Percentiles rank a stretch among this genome's conserved stretches.
These are phyloP conservation scores for Callionymus lyra DNA, from an alignment of 2,113 vertebrate species.

Conservation along the genomic window DNA sequence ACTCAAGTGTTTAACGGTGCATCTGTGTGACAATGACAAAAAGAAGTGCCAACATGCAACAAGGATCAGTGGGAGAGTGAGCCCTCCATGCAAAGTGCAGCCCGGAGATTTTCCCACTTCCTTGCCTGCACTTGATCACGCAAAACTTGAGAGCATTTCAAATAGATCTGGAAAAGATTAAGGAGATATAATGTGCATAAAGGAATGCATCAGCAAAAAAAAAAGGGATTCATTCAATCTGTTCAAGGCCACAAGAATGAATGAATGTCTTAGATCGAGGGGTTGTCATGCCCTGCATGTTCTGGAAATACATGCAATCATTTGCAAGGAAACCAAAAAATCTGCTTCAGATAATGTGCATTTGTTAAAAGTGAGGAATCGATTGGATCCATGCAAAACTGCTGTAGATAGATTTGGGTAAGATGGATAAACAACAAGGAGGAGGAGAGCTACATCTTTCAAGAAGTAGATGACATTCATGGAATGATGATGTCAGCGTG, in stretches of 20 bases:
- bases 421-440: slow-evolving; percentile 5
- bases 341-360: neutral
- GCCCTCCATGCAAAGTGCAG: slow-evolving; percentile 24
- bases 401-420: no score
- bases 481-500: slow-evolving; percentile 37
- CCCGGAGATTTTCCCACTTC: slow-evolving; percentile 4
- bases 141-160: slow-evolving; percentile 23
- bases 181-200: neutral
- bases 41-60: slow-evolving; percentile 38
- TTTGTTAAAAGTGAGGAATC: no score
- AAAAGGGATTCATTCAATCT: slow-evolving; percentile 16
- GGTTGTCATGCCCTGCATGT: neutral
- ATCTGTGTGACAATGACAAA: neutral
- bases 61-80: slow-evolving; percentile 11
- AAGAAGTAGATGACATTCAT: slow-evolving; percentile 27
- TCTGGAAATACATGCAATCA: slow-evolving; percentile 31
- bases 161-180: slow-evolving; percentile 26
- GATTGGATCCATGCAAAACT: slow-evolving; percentile 30
- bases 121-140: neutral
- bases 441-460: slow-evolving; percentile 8
- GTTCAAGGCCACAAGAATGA: slow-evolving; percentile 31
- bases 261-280: slow-evolving; percentile 16
- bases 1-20: no score
- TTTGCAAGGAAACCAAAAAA: slow-evolving; percentile 5
- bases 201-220: neutral